phyloP scores from a whole-genome alignment of 2,797 vertebrate genomes.

The Intellagama lesueurii region DNA sequence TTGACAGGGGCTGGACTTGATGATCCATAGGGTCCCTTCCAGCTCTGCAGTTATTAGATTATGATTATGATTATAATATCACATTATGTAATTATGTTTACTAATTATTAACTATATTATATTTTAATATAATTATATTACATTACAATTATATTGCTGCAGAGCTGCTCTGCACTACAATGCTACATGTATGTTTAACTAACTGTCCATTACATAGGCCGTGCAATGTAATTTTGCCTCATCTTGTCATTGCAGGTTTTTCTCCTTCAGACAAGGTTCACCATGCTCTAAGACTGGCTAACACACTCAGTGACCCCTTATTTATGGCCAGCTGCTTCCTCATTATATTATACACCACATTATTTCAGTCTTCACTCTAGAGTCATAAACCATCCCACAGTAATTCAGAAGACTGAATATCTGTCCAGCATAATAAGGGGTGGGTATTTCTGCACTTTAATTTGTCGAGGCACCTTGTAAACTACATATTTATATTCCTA shows the following conservation, averaged over 20 bases:
- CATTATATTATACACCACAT: constrained; percentile 6
- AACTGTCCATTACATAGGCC: neutral
- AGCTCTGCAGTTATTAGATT: too few species aligned
- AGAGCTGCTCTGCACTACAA: neutral
- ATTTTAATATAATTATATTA: too few species aligned
- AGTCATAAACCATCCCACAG: constrained; percentile 7
- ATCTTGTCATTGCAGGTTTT: neutral
- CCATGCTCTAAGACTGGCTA: neutral
- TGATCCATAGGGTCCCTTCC: too few species aligned
- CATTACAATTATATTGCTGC: neutral
- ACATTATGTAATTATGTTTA: too few species aligned
- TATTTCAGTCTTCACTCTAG: neutral
- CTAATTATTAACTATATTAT: too few species aligned
- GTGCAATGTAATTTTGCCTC: neutral
- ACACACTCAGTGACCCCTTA: constrained; percentile 2
- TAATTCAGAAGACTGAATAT: constrained; percentile 28
- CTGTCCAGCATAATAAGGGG: constrained; percentile 18
- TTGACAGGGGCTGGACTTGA: too few species aligned
- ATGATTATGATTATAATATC: too few species aligned
- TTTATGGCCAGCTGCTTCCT: constrained; percentile 3
- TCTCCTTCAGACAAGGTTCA: neutral
- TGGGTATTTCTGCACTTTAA: neutral
- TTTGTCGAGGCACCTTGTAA: constrained; percentile 30
- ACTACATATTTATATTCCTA: constrained; percentile 26
- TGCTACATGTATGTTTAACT: neutral